Evolutionary conservation across 1,140 invertebrate species (phyloP).

Genomic region (Nylanderia fulva): DNA sequence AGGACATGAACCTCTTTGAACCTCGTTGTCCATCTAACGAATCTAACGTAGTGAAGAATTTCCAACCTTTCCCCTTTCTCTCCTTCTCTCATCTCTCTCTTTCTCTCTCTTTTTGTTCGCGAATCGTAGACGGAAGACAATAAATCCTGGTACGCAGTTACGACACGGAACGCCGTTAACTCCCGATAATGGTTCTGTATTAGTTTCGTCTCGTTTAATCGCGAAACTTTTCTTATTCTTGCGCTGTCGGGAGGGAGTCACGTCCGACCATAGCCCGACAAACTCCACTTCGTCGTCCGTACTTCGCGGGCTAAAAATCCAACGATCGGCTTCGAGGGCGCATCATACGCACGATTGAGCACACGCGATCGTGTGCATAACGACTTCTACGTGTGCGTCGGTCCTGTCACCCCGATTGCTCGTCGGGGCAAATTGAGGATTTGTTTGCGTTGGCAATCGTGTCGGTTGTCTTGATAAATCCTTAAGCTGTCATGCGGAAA

Average conservation of each 20-base stretch:
- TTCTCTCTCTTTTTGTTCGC: constrained; percentile 15
- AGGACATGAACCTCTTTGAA: constrained; percentile 53
- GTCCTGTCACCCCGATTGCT: constrained; percentile 38
- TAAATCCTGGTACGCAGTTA: constrained; percentile 65
- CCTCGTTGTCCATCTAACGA: constrained; percentile 44
- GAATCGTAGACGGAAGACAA: constrained; percentile 32
- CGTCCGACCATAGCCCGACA: constrained; percentile 24
- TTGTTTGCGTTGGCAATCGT: constrained; percentile 46
- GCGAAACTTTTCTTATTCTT: constrained; percentile 58
- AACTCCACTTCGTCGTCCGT: constrained; percentile 10
- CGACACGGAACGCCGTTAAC: constrained; percentile 57
- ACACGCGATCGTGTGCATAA: constrained; percentile 44
- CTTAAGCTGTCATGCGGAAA: constrained; percentile 42
- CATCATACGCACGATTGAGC: constrained; percentile 46
- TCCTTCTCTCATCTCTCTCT: not conserved
- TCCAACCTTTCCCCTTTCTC: constrained; percentile 19
- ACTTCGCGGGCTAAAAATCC: not conserved
- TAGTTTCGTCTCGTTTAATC: constrained; percentile 64
- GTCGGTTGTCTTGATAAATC: constrained; percentile 54
- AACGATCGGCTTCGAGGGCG: constrained; percentile 24
- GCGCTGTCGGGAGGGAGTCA: constrained; percentile 48
- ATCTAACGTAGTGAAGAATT: constrained; percentile 34
- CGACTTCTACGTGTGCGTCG: constrained; percentile 27
- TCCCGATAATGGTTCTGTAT: constrained; percentile 67
- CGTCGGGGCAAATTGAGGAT: constrained; percentile 54